Evolutionary conservation across 2,797 vertebrate genomes (phyloP).

Genomic region (Karalla daura): DNA sequence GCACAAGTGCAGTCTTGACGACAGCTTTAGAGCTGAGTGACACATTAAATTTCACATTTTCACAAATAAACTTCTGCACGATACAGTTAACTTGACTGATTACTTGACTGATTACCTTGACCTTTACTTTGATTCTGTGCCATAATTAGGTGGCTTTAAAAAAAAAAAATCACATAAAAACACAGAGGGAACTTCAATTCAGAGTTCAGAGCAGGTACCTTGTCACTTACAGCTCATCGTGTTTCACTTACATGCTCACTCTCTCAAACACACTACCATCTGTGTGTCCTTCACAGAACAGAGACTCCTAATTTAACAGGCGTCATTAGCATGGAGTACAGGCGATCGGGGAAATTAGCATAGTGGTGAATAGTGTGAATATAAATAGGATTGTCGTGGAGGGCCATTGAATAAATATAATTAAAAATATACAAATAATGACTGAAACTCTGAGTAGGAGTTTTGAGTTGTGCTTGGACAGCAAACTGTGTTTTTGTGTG

Average conservation of each 20-base stretch:
- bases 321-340: slow-evolving; percentile 46
- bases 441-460: neutral
- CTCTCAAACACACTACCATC: slow-evolving; percentile 10
- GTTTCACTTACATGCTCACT: slow-evolving; percentile 1
- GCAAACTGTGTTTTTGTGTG: neutral
- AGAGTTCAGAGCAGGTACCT: slow-evolving; percentile 1
- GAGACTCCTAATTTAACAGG: slow-evolving; percentile 23
- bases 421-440: neutral
- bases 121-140: slow-evolving; percentile 20
- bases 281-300: slow-evolving; percentile 57
- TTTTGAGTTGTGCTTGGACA: neutral
- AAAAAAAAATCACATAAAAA: neutral
- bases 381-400: slow-evolving; percentile 13
- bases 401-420: slow-evolving; percentile 23
- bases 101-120: slow-evolving; percentile 23
- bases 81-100: slow-evolving; percentile 5
- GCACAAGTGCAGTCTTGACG: neutral
- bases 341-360: slow-evolving; percentile 47
- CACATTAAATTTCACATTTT: neutral
- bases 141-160: neutral
- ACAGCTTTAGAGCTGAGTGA: neutral
- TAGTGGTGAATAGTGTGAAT: slow-evolving; percentile 22
- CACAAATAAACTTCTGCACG: neutral
- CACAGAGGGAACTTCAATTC: neutral
- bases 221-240: neutral